Evolutionary conservation across 2,888 invertebrate genomes (phyloP).

Genomic region (Pardosa pseudoannulata): DNA sequence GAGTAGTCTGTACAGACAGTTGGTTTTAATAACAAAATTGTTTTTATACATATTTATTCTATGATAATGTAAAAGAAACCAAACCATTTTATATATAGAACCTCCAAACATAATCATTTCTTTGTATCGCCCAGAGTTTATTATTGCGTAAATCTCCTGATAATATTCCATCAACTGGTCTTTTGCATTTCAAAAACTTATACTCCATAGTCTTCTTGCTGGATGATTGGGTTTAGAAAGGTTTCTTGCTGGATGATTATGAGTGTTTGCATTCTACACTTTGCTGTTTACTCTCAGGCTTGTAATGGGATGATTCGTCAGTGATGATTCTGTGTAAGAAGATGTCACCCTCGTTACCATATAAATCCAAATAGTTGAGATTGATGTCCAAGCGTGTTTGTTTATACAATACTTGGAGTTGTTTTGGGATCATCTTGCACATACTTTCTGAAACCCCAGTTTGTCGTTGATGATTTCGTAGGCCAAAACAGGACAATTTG

Average conservation of each 20-base stretch:
- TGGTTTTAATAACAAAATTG: too few species aligned
- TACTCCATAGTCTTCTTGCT: neutral
- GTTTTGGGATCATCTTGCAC: conserved; percentile 27
- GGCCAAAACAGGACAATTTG: neutral
- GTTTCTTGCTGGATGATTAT: conserved; percentile 24
- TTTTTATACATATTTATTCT: too few species aligned
- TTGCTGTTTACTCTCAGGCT: conserved; percentile 26
- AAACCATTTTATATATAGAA: too few species aligned
- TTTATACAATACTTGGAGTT: conserved; percentile 6
- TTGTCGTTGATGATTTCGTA: conserved; percentile 16
- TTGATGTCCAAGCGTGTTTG: neutral
- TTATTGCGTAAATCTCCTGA: conserved; percentile 13
- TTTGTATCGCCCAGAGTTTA: conserved; percentile 20
- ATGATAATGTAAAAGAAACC: too few species aligned
- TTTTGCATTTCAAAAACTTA: neutral
- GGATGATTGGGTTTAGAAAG: conserved; percentile 11
- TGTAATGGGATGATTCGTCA: conserved; percentile 14
- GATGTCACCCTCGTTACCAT: conserved; percentile 16
- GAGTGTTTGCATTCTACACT: conserved; percentile 16
- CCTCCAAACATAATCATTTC: conserved; percentile 37
- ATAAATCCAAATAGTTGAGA: neutral
- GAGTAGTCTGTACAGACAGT: too few species aligned
- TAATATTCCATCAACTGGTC: conserved; percentile 15
- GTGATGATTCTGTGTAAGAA: conserved; percentile 22
- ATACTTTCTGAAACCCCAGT: conserved; percentile 18